These are phyloP conservation scores for Pitangus sulphuratus DNA, from an alignment of 2,797 vertebrate species.

Conservation along the genomic window DNA sequence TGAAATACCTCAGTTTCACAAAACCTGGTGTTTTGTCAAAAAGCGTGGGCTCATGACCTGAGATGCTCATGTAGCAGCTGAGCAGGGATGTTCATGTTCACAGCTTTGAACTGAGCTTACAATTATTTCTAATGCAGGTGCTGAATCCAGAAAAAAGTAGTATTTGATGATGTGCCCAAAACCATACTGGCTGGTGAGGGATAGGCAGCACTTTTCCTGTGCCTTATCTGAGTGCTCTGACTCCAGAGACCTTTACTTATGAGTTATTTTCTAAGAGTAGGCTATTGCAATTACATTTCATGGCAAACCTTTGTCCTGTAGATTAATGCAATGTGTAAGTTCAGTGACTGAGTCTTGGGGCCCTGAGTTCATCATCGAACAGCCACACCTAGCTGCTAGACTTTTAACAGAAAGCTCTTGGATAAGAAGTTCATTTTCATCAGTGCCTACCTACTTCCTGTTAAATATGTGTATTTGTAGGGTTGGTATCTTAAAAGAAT, in stretches of 20 bases:
- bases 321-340: neutral
- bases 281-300: neutral
- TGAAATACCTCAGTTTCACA: neutral
- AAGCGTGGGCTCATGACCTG: neutral
- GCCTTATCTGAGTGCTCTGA: neutral
- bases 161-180: neutral
- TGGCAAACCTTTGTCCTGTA: slow-evolving; percentile 44
- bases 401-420: neutral
- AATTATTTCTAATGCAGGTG: neutral
- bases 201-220: neutral
- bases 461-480: slow-evolving; percentile 7
- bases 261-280: neutral
- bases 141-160: neutral
- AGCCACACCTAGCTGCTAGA: neutral
- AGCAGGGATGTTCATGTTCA: neutral
- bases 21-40: neutral
- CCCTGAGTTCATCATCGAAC: neutral
- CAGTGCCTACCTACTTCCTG: neutral
- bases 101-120: neutral
- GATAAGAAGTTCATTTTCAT: neutral
- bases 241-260: neutral
- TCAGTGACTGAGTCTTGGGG: neutral
- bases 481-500: neutral
- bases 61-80: neutral
- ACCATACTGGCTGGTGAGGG: neutral